Conservation (phyloP, 2,113 vertebrate species). For the Felis chaus region DNA sequence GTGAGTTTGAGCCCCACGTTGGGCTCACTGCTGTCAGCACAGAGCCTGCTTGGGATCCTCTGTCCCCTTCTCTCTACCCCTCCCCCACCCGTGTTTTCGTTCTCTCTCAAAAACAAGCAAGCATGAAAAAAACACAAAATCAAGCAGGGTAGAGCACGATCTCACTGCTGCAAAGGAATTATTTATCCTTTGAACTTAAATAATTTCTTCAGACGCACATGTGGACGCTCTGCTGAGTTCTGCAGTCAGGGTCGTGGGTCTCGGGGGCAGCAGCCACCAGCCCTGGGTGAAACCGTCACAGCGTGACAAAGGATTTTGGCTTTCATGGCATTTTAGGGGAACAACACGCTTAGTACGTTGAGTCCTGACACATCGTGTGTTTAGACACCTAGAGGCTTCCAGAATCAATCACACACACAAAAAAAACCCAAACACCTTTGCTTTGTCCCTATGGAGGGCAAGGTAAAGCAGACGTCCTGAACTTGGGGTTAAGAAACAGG, state of each 20-base stretch:
- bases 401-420: background rate
- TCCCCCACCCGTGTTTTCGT: too few species aligned
- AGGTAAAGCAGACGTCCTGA: background rate
- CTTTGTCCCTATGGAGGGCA: background rate
- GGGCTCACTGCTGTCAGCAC: too few species aligned
- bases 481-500: background rate
- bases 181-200: background rate
- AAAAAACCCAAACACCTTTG: background rate
- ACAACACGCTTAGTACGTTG: rapidly evolving
- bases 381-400: background rate
- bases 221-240: background rate
- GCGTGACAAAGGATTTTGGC: background rate
- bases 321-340: background rate
- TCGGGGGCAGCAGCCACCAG: background rate
- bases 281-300: background rate
- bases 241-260: rapidly evolving
- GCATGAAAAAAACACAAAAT: background rate
- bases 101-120: too few species aligned
- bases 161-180: rapidly evolving
- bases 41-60: too few species aligned
- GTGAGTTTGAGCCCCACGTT: too few species aligned
- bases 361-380: rapidly evolving
- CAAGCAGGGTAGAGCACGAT: too few species aligned
- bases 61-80: too few species aligned
- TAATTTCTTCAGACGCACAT: background rate